Percentiles rank a stretch among this genome's conserved stretches.
Evolutionary conservation across 2,888 invertebrate species (phyloP).

Genomic region (Ceriagrion tenellum): DNA sequence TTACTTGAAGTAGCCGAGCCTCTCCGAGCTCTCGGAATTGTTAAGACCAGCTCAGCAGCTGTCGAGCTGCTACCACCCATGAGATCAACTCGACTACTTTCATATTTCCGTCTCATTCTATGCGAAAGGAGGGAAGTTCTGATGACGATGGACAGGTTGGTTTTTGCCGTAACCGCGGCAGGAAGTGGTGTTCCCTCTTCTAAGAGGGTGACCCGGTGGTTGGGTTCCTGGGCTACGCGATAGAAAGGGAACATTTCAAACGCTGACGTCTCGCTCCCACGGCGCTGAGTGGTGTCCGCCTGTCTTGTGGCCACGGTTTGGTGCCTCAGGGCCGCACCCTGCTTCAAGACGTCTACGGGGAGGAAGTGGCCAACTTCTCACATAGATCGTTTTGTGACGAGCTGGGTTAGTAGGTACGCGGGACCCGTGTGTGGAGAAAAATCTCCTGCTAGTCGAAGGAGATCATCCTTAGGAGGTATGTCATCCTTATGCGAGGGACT

Average conservation of each 20-base stretch:
- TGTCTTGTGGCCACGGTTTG: background rate
- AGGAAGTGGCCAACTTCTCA: background rate
- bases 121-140: background rate
- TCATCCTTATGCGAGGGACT: too few relatives aligned
- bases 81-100: background rate
- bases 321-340: background rate
- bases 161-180: background rate
- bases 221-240: background rate
- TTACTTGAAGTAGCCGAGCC: too few relatives aligned
- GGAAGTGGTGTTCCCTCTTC: background rate
- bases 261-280: background rate
- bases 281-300: background rate
- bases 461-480: too few relatives aligned
- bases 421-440: too few relatives aligned
- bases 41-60: background rate
- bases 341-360: background rate
- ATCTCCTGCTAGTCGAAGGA: too few relatives aligned
- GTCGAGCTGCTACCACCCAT: background rate
- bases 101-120: background rate
- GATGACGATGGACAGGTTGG: background rate
- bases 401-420: too few relatives aligned
- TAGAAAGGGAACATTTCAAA: too few relatives aligned
- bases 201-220: background rate
- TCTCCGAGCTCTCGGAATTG: too few relatives aligned
- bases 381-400: too few relatives aligned